phyloP scores from a whole-genome alignment of 2,113 vertebrate genomes.

The Psettodes erumei region DNA sequence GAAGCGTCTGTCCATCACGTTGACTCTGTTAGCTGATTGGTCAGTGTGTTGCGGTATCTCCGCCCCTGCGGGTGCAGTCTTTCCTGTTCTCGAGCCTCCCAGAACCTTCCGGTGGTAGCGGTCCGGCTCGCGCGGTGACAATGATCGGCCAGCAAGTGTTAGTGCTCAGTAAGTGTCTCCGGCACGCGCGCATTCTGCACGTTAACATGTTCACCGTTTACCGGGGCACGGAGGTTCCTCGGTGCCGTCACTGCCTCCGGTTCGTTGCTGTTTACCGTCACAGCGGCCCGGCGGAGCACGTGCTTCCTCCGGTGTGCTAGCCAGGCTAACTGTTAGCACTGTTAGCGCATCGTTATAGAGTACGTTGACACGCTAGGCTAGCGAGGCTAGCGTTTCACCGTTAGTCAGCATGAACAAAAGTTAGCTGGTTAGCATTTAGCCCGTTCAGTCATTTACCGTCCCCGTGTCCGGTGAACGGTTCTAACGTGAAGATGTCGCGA shows the following conservation, averaged over 20 bases:
- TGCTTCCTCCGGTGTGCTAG: constrained; percentile 22
- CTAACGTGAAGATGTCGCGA: background rate
- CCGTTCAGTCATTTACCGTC: accelerated
- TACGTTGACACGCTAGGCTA: background rate
- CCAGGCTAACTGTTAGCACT: constrained; percentile 25
- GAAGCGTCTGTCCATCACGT: constrained; percentile 1
- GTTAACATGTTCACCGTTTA: background rate
- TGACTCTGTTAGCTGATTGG: constrained; percentile 60
- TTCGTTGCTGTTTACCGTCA: background rate
- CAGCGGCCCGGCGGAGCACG: constrained; percentile 33
- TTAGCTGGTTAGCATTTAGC: background rate
- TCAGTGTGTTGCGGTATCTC: background rate
- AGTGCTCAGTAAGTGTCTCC: constrained; percentile 89
- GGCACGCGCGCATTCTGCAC: accelerated
- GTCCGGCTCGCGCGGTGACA: constrained; percentile 48
- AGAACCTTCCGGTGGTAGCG: constrained; percentile 68
- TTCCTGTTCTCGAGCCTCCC: constrained; percentile 45
- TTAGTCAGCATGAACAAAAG: constrained; percentile 31
- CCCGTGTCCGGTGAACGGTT: background rate
- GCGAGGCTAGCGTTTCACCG: background rate
- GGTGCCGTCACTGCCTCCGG: background rate
- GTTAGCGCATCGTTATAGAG: constrained; percentile 27
- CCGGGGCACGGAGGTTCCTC: accelerated
- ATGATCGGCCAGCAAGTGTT: constrained; percentile 95
- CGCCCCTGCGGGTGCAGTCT: constrained; percentile 19